phyloP scores from a whole-genome alignment of 2,888 invertebrate species.

The Melanargia galathea region DNA sequence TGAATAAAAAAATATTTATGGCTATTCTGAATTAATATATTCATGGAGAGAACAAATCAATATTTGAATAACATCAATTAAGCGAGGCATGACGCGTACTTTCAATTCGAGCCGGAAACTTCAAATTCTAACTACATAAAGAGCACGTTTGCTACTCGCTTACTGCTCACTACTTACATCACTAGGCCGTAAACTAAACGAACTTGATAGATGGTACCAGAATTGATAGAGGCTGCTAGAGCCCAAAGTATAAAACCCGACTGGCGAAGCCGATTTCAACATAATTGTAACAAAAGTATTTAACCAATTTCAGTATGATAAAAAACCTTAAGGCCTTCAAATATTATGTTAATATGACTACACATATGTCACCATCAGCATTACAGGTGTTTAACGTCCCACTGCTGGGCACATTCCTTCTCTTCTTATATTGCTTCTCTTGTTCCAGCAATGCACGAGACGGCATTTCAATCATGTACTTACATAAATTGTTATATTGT shows the following conservation, averaged over 20 bases:
- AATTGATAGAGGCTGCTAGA: no score
- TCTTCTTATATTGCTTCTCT: no score
- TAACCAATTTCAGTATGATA: no score
- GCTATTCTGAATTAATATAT: slow-evolving; percentile 7
- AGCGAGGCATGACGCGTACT: slow-evolving; percentile 44
- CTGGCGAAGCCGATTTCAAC: not conserved
- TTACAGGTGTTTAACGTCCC: no score
- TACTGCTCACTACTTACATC: slow-evolving; percentile 47
- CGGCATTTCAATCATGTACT: no score
- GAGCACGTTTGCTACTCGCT: slow-evolving; percentile 77
- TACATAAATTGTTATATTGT: no score
- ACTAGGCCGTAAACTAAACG: slow-evolving; percentile 1
- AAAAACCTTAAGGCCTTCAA: no score
- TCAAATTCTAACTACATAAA: slow-evolving; percentile 75
- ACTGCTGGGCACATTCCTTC: no score
- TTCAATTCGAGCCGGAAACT: slow-evolving; percentile 74
- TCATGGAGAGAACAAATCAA: slow-evolving; percentile 20
- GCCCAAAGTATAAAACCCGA: not conserved
- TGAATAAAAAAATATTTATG: slow-evolving; percentile 14
- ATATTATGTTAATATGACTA: no score
- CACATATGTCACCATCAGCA: no score
- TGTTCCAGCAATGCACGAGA: no score
- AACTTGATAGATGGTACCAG: not conserved
- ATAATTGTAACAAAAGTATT: no score
- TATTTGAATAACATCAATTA: slow-evolving; percentile 39